phyloP scores from a whole-genome alignment of 2,888 invertebrate species.

The Apodemia duryi region DNA sequence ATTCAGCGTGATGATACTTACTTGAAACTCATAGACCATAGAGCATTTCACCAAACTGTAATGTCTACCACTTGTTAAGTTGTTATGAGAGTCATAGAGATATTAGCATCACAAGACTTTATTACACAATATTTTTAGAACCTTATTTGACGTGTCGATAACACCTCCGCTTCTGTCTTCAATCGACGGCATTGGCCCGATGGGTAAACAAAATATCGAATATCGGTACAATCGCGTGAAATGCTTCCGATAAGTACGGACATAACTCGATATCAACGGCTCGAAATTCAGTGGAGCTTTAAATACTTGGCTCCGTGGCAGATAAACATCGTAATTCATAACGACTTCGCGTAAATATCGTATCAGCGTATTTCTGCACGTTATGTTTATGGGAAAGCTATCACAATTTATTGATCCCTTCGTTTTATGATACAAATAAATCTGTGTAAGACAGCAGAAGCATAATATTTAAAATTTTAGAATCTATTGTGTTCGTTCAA shows the following conservation, averaged over 20 bases:
- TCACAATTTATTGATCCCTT: background rate
- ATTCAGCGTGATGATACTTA: no score
- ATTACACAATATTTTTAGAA: no score
- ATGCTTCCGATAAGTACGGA: slow-evolving; percentile 14
- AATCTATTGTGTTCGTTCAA: no score
- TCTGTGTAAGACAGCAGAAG: background rate
- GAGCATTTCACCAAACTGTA: no score
- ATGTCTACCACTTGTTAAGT: no score
- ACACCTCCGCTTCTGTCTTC: background rate
- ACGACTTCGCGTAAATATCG: slow-evolving; percentile 10
- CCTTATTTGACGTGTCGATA: background rate
- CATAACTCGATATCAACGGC: slow-evolving; percentile 4
- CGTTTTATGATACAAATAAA: background rate
- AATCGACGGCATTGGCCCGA: background rate
- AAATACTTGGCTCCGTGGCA: slow-evolving; percentile 2
- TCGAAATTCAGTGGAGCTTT: slow-evolving; percentile 10
- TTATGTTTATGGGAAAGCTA: slow-evolving; percentile 1
- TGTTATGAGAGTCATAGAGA: no score
- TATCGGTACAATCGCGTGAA: slow-evolving; percentile 17
- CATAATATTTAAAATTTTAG: background rate
- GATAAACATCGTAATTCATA: slow-evolving; percentile 10
- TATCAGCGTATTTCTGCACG: slow-evolving; percentile 1
- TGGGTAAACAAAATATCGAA: background rate
- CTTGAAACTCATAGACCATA: no score
- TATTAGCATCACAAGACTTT: no score